phyloP scores from a whole-genome alignment of 2,113 vertebrate species.

The crab-eating macaque (Macaca fascicularis) region T2T-MFA8v1.1 NC_088375.1:53334501-53335000 shows the following conservation, averaged over 20 bases:
- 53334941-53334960: background rate
- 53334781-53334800: background rate
- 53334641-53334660: background rate
- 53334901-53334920: background rate
- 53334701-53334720: too few relatives aligned
- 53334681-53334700: background rate
- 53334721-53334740: too few relatives aligned
- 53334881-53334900: background rate
- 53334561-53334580: background rate
- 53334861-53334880: background rate
- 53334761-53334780: background rate
- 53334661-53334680: background rate
- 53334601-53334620: background rate
- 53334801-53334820: background rate
- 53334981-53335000: background rate
- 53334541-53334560: background rate
- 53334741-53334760: too few relatives aligned
- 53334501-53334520: background rate
- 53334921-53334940: background rate
- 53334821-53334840: background rate
- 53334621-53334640: background rate
- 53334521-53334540: background rate
- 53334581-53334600: background rate
- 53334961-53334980: background rate
- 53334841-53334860: background rate